Base-by-base conservation (phyloP, 2,113 vertebrate genomes). In the Pao palembangensis region DNA sequence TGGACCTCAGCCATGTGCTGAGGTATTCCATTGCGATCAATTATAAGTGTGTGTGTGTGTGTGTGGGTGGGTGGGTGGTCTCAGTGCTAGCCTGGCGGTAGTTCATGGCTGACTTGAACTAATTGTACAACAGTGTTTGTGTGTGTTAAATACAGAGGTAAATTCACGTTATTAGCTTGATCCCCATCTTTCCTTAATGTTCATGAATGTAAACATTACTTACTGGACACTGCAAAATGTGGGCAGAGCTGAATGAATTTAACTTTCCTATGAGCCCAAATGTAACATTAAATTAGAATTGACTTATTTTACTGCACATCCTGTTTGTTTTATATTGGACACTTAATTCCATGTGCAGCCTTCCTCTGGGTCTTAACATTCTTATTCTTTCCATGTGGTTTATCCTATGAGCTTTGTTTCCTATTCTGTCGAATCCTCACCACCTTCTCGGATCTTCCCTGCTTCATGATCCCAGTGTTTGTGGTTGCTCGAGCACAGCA, bases 31-130 rank as follows among this genome's bases (percentile, higher is more conserved):
- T 57, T 69, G 53, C 65, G 46, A 20, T 23, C 50, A 49, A 31
- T 53, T 52, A 69, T 67, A 53, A 43, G 6, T 15, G 64, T 21
- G 25, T 57, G 43, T 62, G 53, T 48, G 49, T 52, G 46, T 67
- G 47, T 42, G 49, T 63, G 62, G 68, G 53, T 48, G 49, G 48
- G 46, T 67, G 47, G 31, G 49, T 63, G 62, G 68, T 50, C 10
- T 20, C 10, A 20, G 48, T 50, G 14, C 6, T 16, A 7, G 14
- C 17, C 6, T 47, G 54, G 42, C 2, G 28, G 16, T 51, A 19
- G 31, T 71, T 84, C 70, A 81, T 67, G 70, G 72, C 58, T 76
- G 67, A 79, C 68, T 76, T 79, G 64, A 86, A 76, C 66, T 82
- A 76, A 78, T 81, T 80, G 65, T 44, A 15, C 13, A 44, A 44